Conservation (phyloP, 2,797 vertebrate species). For the Stomatorhinus walkeri region DNA sequence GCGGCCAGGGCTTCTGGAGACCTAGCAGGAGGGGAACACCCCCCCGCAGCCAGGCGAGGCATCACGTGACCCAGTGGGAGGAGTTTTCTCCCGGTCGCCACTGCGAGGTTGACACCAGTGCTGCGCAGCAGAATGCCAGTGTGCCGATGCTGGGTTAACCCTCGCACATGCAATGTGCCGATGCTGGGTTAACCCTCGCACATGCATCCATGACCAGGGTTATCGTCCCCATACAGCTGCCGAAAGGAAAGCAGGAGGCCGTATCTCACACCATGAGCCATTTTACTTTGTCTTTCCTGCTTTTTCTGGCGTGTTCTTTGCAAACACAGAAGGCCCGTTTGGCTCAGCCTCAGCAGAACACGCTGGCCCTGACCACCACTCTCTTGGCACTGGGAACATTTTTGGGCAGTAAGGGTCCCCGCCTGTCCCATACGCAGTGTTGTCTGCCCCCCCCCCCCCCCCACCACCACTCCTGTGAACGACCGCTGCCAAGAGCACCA, state of each 20-base stretch:
- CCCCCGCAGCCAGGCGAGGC: background rate
- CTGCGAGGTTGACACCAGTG: background rate
- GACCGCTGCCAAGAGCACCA: background rate
- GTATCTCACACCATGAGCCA: background rate
- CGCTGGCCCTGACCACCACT: background rate
- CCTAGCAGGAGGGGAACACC: background rate
- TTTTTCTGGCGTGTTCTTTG: background rate
- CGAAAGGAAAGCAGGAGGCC: background rate
- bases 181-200: background rate
- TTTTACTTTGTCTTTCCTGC: background rate
- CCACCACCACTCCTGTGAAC: background rate
- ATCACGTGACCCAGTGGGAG: background rate
- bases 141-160: background rate
- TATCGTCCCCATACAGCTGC: background rate
- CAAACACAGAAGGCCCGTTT: background rate
- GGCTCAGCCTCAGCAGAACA: background rate
- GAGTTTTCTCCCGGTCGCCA: background rate
- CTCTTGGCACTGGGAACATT: background rate
- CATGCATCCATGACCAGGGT: background rate
- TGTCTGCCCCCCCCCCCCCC: background rate
- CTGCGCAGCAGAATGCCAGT: background rate
- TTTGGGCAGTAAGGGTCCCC: background rate
- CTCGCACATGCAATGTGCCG: background rate
- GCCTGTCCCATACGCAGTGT: background rate
- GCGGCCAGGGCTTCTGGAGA: background rate